Conservation (phyloP, 35 echinoderm and acorn worm species). For the Apostichopus japonicus region DNA sequence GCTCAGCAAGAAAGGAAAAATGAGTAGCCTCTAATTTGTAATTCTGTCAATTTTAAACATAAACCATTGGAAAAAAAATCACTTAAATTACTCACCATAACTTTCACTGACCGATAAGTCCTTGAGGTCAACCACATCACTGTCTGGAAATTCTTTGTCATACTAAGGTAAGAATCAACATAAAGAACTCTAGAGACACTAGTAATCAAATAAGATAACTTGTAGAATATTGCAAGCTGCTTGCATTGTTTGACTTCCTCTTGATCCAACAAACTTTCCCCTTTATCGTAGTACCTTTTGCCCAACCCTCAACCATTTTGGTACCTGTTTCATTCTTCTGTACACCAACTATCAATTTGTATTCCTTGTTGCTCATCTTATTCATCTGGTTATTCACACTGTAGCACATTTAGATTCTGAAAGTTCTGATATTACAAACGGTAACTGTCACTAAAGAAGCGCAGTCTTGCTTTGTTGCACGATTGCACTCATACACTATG, state of each 20-base stretch:
- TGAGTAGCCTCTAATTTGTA: not conserved
- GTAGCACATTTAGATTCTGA: too few species aligned
- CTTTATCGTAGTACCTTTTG: not conserved
- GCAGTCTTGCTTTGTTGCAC: too few species aligned
- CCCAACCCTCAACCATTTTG: not conserved
- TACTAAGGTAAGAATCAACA: not conserved
- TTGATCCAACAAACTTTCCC: not conserved
- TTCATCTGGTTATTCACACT: too few species aligned
- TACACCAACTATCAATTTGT: not conserved
- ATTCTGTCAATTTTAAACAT: not conserved
- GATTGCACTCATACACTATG: too few species aligned
- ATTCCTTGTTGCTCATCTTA: too few species aligned
- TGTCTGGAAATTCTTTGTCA: slow-evolving; percentile 29
- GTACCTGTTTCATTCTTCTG: not conserved
- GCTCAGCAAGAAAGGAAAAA: not conserved
- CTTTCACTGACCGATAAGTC: not conserved
- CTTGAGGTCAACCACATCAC: not conserved
- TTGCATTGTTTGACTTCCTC: not conserved
- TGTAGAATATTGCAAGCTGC: not conserved
- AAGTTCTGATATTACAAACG: too few species aligned
- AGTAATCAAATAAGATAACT: not conserved
- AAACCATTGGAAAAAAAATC: not conserved
- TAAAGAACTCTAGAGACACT: not conserved
- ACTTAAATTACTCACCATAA: not conserved
- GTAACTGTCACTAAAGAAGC: too few species aligned